These are phyloP conservation scores for Vanessa cardui DNA, from an alignment of 2,888 invertebrate species.

Conservation along the genomic window DNA sequence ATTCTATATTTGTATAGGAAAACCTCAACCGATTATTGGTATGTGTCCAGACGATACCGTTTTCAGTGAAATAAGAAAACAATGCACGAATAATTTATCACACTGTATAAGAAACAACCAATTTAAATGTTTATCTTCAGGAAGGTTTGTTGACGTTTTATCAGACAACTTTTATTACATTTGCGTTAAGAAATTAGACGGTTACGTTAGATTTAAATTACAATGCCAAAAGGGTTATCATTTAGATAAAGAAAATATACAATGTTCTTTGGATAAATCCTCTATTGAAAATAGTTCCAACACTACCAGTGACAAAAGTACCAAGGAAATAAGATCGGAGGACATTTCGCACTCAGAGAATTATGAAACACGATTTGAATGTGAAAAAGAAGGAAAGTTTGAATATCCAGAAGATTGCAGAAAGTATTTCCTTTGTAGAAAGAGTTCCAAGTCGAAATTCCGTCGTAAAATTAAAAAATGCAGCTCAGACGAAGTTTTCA, in stretches of 20 bases:
- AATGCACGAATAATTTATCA: constrained; percentile 74
- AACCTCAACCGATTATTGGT: constrained; percentile 54
- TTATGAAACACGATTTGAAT: constrained; percentile 50
- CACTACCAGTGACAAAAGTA: constrained; percentile 46
- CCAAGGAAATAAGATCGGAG: constrained; percentile 32
- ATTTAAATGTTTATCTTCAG: constrained; percentile 71
- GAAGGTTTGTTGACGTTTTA: constrained; percentile 65
- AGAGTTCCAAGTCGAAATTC: constrained; percentile 53
- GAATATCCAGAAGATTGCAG: constrained; percentile 64
- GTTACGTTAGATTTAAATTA: constrained; percentile 64
- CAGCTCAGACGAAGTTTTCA: constrained; percentile 67
- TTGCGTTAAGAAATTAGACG: constrained; percentile 60
- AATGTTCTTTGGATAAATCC: constrained; percentile 47
- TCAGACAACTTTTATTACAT: constrained; percentile 70
- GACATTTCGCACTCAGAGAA: constrained; percentile 32
- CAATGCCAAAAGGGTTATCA: constrained; percentile 64
- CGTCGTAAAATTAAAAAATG: constrained; percentile 68
- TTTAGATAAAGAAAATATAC: constrained; percentile 59
- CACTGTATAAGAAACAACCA: constrained; percentile 74
- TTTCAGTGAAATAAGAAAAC: constrained; percentile 70
- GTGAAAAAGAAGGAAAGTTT: constrained; percentile 64
- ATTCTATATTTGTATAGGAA: constrained; percentile 77
- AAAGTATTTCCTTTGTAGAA: constrained; percentile 73
- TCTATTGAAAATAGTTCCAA: constrained; percentile 40
- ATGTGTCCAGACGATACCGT: constrained; percentile 69